Evolutionary conservation across 2,888 invertebrate genomes (phyloP).

Genomic region (Cremastinae sp.): DNA sequence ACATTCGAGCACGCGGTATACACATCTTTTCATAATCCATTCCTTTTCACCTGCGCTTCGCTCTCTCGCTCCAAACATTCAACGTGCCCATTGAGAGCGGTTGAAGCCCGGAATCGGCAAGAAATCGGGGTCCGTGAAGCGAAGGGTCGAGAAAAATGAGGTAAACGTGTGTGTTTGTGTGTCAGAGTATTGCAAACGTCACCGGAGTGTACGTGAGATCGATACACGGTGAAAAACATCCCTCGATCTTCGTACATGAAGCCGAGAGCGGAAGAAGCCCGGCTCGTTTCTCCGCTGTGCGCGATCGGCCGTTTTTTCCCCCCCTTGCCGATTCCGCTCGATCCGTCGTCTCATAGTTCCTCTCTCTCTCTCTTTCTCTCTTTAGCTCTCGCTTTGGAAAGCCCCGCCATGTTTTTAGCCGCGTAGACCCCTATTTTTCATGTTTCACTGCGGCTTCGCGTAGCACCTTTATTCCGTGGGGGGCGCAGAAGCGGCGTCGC

Average conservation of each 20-base stretch:
- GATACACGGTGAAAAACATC: no score
- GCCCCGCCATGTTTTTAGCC: slow-evolving; percentile 78
- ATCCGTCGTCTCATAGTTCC: slow-evolving; percentile 35
- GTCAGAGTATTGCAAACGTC: no score
- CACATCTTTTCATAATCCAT: no score
- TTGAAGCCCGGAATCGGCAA: no score
- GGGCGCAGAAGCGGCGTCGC: slow-evolving; percentile 32
- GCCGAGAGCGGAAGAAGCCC: neutral
- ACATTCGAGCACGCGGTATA: no score
- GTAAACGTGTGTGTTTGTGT: neutral
- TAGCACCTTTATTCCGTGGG: slow-evolving; percentile 79
- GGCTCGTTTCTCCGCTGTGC: slow-evolving; percentile 49
- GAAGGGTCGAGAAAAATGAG: neutral
- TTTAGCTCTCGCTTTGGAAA: slow-evolving; percentile 57
- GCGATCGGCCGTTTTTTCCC: slow-evolving; percentile 54
- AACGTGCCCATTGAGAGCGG: no score
- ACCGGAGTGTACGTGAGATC: no score
- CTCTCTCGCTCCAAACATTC: no score
- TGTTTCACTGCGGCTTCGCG: slow-evolving; percentile 81
- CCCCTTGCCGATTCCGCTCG: slow-evolving; percentile 49
- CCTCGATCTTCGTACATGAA: no score
- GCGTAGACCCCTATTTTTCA: slow-evolving; percentile 80
- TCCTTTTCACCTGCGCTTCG: no score
- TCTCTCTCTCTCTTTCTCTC: slow-evolving; percentile 52
- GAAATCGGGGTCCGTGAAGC: no score